Base-by-base conservation (phyloP, 1,140 invertebrate genomes). In the Apis laboriosa region DNA sequence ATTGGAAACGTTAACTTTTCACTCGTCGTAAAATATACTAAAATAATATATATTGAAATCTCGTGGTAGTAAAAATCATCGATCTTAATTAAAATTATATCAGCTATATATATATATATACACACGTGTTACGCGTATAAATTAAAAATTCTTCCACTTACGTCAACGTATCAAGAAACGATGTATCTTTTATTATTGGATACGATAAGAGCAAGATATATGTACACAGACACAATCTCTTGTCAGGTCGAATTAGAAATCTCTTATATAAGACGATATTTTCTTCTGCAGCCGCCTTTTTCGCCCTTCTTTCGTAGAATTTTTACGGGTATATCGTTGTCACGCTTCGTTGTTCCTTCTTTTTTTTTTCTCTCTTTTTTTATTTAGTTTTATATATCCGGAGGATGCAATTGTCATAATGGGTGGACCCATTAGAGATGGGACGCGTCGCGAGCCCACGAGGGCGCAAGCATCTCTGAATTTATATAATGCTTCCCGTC, bases 341-440 rank as follows among this genome's bases (percentile, higher is more conserved):
- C 28, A 24, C 15, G 61, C 24, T 73, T 70, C 63, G 77, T 79
- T 75, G 66, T 83, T 56, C 28, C 56, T 55, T 21, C 28, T 34
- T 34, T 80, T 12, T 19, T 58, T 58, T 58, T n/a, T 24, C 12
- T 15, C 13, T 21, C 28, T 34, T 66, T 70, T 80, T 86, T 85
- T 80, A 80, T 85, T 85, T 83, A 84, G 80, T 82, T 86, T 87
- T 89, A 88, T 90, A 91, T 87, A 85, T 90, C 81, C 73, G 75
- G 53, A n/a, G 76, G 83, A 78, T 84, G 86, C 88, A 92, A 91
- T 91, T 90, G 90, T 92, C 87, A 92, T 92, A 92, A 92, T 91
- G 89, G 86, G 76, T 84, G 84, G 84, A 79, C 19, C 85, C 88
- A 90, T 91, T 90, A 90, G 81, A 63, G 77, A 80, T 84, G 74